A percentile compares a stretch with the other conserved stretches of the same genome.
Conservation (phyloP, 2,888 invertebrate genomes). For the Carabus problematicus region DNA sequence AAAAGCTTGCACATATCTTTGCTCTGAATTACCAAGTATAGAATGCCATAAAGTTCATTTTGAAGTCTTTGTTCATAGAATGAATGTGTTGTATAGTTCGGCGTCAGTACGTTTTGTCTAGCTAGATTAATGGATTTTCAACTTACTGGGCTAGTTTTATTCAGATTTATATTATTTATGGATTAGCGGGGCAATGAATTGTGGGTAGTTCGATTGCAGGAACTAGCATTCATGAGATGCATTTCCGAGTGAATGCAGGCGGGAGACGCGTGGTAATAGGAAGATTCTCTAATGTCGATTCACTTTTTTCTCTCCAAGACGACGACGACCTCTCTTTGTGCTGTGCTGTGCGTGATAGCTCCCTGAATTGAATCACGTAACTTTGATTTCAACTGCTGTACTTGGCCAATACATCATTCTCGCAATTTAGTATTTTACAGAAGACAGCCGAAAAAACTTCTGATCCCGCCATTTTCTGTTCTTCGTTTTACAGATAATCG, state of each 20-base stretch:
- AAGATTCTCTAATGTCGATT: no score
- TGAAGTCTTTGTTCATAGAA: neutral
- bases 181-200: constrained; percentile 7
- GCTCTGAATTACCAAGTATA: neutral
- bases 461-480: constrained; percentile 38
- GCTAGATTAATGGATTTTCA: no score
- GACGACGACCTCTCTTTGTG: neutral
- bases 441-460: constrained; percentile 33
- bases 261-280: no score
- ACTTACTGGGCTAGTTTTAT: no score
- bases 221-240: constrained; percentile 39
- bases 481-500: constrained; percentile 38
- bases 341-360: constrained; percentile 35
- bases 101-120: neutral
- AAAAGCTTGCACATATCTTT: neutral
- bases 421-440: constrained; percentile 39
- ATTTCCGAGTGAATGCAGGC: constrained; percentile 2
- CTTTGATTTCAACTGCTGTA: constrained; percentile 42
- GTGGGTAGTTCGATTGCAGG: constrained; percentile 21
- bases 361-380: constrained; percentile 38
- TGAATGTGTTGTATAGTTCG: neutral
- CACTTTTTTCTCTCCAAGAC: no score
- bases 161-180: no score
- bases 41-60: neutral
- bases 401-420: constrained; percentile 42